These are phyloP conservation scores for Dasypolia templi DNA, from an alignment of 2,888 invertebrate species.

Conservation along the genomic window DNA sequence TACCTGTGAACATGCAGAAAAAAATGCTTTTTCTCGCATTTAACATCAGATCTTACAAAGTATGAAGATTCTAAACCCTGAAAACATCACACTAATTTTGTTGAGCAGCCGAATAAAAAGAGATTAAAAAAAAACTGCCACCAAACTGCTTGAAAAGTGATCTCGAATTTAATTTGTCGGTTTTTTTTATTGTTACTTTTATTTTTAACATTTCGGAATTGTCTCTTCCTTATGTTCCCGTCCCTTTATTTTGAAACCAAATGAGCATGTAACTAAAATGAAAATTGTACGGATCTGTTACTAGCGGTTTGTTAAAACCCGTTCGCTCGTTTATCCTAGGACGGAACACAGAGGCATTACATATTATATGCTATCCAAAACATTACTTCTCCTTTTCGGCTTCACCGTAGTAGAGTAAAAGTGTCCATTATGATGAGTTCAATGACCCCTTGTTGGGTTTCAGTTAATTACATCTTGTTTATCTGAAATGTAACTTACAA, in stretches of 20 bases:
- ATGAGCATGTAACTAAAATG: not conserved
- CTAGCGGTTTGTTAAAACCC: not conserved
- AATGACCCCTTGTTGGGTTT: not conserved
- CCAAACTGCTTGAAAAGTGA: not conserved
- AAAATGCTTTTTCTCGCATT: not conserved
- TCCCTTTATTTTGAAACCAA: not conserved
- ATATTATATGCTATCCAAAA: not conserved
- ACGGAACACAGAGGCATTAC: not conserved
- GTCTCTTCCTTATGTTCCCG: not conserved
- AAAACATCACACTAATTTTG: not conserved
- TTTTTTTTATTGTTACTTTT: not conserved
- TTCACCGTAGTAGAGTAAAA: not conserved
- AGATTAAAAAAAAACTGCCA: not conserved
- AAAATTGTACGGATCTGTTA: not conserved
- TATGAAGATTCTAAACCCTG: not conserved
- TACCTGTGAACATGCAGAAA: not conserved
- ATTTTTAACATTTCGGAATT: not conserved
- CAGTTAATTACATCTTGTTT: not conserved
- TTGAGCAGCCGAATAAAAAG: not conserved
- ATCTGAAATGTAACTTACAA: not conserved
- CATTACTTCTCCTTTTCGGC: not conserved
- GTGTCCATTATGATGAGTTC: not conserved
- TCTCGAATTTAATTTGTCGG: no score
- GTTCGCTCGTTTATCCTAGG: not conserved
- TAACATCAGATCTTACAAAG: not conserved